Base-by-base conservation (phyloP, 1,140 invertebrate species). In the Dendroctonus ponderosae region DNA sequence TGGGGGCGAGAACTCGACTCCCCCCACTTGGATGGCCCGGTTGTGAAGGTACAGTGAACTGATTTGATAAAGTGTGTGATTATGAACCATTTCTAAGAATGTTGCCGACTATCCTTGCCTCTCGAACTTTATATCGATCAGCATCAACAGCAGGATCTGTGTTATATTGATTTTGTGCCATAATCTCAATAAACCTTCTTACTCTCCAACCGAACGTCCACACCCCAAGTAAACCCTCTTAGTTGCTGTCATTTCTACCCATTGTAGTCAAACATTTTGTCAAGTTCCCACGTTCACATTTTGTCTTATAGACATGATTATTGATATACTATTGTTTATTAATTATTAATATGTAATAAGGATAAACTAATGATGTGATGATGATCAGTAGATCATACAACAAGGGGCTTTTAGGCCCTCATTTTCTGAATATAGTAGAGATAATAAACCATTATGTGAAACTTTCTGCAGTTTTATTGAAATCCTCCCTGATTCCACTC, bases 321-420 rank as follows among this genome's bases (percentile, higher is more conserved):
- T 72, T 76, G 72, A 77, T 76, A 77, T 77, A 78, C 74, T 79
- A 76, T 77, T 79, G 77, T 76, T 77, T 78, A 77, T 74, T 75
- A 75, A 76, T 74, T 75, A 77, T 77, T 78, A 77, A 76, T 66
- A 61, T 67, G 72, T 74, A 78, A 46, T 77, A 79, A 77, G 73
- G 75, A 78, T 78, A 78, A 77, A 79, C 76, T 79, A 79, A 78
- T 78, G 77, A 78, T 79, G 78, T 79, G 78, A 79, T 79, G 75
- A 79, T 79, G 77, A 78, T 78, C 77, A 62, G 69, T 74, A 74
- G 77, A 78, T 79, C 77, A 78, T 78, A 75, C 70, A 74, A 77
- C 59, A 66, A 72, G 72, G 68, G 75, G 75, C 70, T 78, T 75
- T 73, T 69, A 72, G 71, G 71, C 70, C 76, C 74, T 71, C 73